Evolutionary conservation across 2,113 vertebrate species (phyloP).

Genomic region (Ariopsis seemanni): DNA sequence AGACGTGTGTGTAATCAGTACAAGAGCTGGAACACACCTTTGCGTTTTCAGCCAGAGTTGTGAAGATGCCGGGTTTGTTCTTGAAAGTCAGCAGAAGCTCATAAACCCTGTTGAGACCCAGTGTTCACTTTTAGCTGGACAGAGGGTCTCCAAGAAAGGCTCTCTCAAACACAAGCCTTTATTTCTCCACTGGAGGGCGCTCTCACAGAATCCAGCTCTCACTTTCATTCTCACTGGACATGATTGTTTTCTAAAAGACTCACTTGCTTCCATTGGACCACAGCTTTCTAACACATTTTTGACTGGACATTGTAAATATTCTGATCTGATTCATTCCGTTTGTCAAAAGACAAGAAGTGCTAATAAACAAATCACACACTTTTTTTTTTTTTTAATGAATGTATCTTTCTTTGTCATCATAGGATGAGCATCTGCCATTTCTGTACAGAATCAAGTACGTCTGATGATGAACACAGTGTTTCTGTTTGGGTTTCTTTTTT

Average conservation of each 20-base stretch:
- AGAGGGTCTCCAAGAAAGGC: constrained; percentile 26
- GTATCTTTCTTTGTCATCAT: constrained; percentile 25
- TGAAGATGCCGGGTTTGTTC: constrained; percentile 57
- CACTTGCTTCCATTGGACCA: constrained; percentile 58
- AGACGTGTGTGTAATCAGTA: constrained; percentile 39
- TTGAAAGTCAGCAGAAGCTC: constrained; percentile 34
- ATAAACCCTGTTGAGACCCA: constrained; percentile 21
- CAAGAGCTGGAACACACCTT: constrained; percentile 39
- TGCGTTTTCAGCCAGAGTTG: constrained; percentile 58
- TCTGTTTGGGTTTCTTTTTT: background rate
- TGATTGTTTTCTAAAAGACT: constrained; percentile 69
- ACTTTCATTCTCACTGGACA: constrained; percentile 58
- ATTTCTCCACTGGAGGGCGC: constrained; percentile 54
- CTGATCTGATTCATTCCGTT: constrained; percentile 80
- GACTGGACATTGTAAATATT: constrained; percentile 75
- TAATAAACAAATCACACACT: constrained; percentile 84
- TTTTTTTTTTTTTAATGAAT: constrained; percentile 21
- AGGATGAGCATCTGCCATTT: background rate
- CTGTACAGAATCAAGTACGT: background rate
- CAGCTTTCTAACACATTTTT: constrained; percentile 69
- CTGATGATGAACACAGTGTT: background rate
- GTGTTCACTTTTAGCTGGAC: constrained; percentile 20
- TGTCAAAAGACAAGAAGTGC: constrained; percentile 86
- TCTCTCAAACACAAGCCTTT: constrained; percentile 60
- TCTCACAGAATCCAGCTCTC: constrained; percentile 64